Conservation (phyloP, 1,140 invertebrate genomes). For the Octopus bimaculoides region DNA sequence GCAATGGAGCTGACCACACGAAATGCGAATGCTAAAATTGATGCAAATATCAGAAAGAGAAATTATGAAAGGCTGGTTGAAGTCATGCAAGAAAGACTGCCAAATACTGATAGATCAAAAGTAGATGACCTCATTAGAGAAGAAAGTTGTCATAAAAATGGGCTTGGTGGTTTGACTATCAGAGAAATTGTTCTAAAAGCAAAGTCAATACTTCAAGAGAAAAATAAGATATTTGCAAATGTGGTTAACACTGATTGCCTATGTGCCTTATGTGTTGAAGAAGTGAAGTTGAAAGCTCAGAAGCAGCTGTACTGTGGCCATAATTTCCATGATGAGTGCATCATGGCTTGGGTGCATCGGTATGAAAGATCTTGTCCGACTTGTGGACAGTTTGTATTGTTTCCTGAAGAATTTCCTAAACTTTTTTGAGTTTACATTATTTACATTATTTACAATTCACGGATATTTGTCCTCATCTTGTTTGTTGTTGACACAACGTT, state of each 20-base stretch:
- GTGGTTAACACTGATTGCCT: not conserved
- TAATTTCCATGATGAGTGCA: not conserved
- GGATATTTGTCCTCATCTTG: too few species aligned
- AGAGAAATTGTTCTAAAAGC: slow-evolving; percentile 1
- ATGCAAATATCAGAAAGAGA: not conserved
- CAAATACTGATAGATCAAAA: not conserved
- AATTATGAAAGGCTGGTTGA: slow-evolving; percentile 5
- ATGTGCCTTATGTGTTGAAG: slow-evolving; percentile 3
- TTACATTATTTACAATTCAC: too few species aligned
- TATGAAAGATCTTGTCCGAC: not conserved
- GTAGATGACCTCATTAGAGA: slow-evolving; percentile 7
- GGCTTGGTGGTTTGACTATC: not conserved
- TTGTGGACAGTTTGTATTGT: not conserved
- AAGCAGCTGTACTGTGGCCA: not conserved
- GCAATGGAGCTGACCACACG: not conserved
- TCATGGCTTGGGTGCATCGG: not conserved
- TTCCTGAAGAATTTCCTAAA: not conserved
- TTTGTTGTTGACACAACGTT: too few species aligned
- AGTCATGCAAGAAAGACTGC: slow-evolving; percentile 5
- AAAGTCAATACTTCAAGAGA: not conserved
- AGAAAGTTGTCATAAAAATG: not conserved
- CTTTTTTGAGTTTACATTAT: not conserved
- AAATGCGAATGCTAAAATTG: not conserved
- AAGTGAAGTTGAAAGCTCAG: not conserved
- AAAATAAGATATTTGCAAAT: not conserved